Percentiles rank a stretch among this genome's conserved stretches.
phyloP scores from a whole-genome alignment of 2,888 invertebrate species.

The Athrips mouffetella region DNA sequence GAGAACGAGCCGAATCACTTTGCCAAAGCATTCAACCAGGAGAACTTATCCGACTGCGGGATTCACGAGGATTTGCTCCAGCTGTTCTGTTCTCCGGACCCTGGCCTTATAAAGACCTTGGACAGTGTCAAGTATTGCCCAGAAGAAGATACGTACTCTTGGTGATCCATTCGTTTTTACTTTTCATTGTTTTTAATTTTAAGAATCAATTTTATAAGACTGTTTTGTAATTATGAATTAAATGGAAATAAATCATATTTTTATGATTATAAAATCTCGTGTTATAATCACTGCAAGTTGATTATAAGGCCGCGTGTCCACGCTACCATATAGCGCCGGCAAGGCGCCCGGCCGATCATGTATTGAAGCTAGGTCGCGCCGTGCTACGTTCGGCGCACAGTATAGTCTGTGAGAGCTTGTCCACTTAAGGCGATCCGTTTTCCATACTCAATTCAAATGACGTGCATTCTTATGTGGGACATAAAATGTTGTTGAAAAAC shows the following conservation, averaged over 20 bases:
- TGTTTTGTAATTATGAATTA: slow-evolving; percentile 29
- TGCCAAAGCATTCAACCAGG: slow-evolving; percentile 85
- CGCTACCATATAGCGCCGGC: too few relatives aligned
- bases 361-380: too few relatives aligned
- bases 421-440: too few relatives aligned
- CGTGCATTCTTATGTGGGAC: too few relatives aligned
- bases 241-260: slow-evolving; percentile 39
- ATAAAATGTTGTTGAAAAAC: too few relatives aligned
- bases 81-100: slow-evolving; percentile 81
- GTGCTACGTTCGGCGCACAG: too few relatives aligned
- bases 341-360: too few relatives aligned
- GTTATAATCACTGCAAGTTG: too few relatives aligned
- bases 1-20: slow-evolving; percentile 70
- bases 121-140: slow-evolving; percentile 82
- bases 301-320: too few relatives aligned
- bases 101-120: slow-evolving; percentile 68
- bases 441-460: too few relatives aligned
- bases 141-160: slow-evolving; percentile 77
- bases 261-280: too few relatives aligned
- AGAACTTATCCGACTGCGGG: slow-evolving; percentile 93
- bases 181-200: slow-evolving; percentile 27
- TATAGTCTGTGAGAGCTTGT: too few relatives aligned
- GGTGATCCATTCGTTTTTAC: slow-evolving; percentile 46
- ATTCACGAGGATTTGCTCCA: slow-evolving; percentile 80
- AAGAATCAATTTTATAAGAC: slow-evolving; percentile 3